Evolutionary conservation across 2,797 vertebrate species (phyloP), one percentile per base, ranked within the genome.

Genomic region (Melanotaenia parkinsoni): DNA sequence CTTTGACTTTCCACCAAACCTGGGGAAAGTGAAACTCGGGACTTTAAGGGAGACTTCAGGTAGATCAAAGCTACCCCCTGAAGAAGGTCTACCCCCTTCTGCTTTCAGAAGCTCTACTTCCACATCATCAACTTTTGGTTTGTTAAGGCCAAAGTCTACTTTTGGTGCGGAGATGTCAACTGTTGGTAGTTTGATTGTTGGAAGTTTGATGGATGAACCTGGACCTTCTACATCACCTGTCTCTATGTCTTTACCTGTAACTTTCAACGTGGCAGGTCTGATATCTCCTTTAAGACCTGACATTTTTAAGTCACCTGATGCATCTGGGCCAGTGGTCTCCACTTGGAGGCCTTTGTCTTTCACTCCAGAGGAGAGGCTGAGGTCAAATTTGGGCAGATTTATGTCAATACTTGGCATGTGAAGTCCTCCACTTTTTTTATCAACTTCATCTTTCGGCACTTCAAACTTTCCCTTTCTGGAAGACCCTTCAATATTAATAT

Each of bases 161-260:
- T 93, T 95, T 0, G 96, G 95, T 61, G 94, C 91, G 35, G 94
- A 93, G 47, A 97, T 95, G 57, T 96, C 94, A 38, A 97, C 93
- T 58, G 93, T 87, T 26, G 94, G 95, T 74, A 95, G 76, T 91
- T 94, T 94, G 40, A 95, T 89, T 61, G 76, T 91, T 0, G 95
- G 94, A 62, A 94, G 78, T 86, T 94, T 94, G 3, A 93, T 72
- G 32, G 91, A 86, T 67, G 76, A 75, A 66, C 88, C 82, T 54
- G 75, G 28, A 47, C 66, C 81, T 73, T 90, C 88, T 40, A 72
- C 20, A 63, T 30, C 37, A 57, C 69, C 65, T 50, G 57, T 76
- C 50, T 81, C 58, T 0, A 86, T 69, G 11, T 81, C 40, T 28
- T 28, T 16, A 68, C 56, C 68, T n/a, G 81, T 82, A 47, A 77